Conservation (phyloP, 2,113 vertebrate genomes). For the Spilogale gracilis region DNA sequence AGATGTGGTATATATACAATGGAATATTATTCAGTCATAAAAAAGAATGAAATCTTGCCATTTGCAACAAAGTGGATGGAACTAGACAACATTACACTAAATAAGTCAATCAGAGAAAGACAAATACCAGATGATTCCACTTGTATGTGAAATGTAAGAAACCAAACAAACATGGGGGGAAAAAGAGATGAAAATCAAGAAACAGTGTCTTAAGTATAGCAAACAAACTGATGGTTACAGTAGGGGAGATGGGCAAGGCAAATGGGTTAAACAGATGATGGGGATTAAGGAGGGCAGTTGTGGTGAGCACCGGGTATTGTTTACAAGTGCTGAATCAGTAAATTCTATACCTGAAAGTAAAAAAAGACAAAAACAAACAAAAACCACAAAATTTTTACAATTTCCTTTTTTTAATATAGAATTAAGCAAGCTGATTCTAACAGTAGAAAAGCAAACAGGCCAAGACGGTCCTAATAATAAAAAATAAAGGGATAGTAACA, state of each 20-base stretch:
- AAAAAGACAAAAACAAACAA: background rate
- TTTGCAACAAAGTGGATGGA: background rate
- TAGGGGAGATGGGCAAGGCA: background rate
- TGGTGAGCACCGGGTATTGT: background rate
- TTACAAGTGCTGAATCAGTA: background rate
- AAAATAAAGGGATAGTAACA: background rate
- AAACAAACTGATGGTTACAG: background rate
- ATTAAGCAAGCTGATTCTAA: background rate
- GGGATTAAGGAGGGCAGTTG: background rate
- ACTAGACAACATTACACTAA: background rate
- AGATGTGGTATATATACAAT: background rate
- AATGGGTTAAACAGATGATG: background rate
- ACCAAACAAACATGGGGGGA: background rate
- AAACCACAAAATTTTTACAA: background rate
- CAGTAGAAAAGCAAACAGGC: background rate
- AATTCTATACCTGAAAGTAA: background rate
- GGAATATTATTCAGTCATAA: background rate
- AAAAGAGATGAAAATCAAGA: background rate
- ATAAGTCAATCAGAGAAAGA: background rate
- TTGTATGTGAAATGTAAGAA: background rate
- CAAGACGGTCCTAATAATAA: background rate
- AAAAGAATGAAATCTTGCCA: background rate
- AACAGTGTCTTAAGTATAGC: background rate
- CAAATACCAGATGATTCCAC: background rate
- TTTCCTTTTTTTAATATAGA: background rate